phyloP scores from a whole-genome alignment of 2,797 vertebrate species.

The Tragelaphus eurycerus region DNA sequence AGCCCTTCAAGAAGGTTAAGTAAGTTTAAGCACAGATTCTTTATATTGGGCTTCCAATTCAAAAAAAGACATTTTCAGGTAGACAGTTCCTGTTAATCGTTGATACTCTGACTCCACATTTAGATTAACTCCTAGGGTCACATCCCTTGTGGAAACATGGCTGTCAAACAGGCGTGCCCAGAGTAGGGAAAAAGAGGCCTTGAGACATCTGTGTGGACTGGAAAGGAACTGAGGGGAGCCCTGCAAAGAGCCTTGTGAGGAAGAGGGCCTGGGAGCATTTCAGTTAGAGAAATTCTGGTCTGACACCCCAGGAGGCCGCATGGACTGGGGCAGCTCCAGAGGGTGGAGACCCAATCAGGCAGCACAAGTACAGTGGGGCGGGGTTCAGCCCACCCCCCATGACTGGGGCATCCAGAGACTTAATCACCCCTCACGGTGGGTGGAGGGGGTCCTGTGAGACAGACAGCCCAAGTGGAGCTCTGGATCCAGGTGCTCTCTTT shows the following conservation, averaged over 20 bases:
- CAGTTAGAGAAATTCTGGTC: not conserved
- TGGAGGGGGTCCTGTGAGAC: not conserved
- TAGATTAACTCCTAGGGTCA: not conserved
- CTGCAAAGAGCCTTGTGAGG: not conserved
- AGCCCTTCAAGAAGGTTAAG: not conserved
- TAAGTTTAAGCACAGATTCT: not conserved
- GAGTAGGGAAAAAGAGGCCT: not conserved
- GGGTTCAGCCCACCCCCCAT: not conserved
- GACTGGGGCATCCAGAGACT: not conserved
- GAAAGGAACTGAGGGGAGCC: not conserved
- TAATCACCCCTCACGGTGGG: fast-evolving
- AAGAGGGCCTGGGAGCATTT: not conserved
- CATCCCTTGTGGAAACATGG: not conserved
- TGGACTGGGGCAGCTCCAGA: not conserved
- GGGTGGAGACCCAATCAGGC: not conserved
- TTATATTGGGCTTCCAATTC: not conserved
- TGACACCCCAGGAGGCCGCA: not conserved
- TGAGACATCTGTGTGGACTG: not conserved
- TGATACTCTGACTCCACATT: not conserved
- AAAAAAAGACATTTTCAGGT: not conserved
- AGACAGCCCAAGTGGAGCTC: not conserved
- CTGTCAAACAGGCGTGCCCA: not conserved
- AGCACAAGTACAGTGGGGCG: not conserved
- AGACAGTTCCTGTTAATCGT: not conserved
- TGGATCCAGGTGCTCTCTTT: not conserved